These are phyloP conservation scores for Benthosema pterotum DNA, from an alignment of 2,797 vertebrate genomes.

Conservation along the genomic window DNA sequence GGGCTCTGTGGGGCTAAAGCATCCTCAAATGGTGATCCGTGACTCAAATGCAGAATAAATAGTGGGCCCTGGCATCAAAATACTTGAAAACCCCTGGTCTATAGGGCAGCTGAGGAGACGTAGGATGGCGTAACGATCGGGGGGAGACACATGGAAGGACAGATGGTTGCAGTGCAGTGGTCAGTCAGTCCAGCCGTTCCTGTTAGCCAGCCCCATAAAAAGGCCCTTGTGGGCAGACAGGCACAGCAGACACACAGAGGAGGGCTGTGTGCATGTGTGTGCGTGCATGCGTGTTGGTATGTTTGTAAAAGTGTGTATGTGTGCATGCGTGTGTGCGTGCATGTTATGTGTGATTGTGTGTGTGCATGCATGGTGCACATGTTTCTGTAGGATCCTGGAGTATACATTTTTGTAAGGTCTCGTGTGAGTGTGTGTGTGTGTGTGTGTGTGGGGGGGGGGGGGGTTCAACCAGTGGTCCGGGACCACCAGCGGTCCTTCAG, in stretches of 20 bases:
- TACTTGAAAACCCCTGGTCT: neutral
- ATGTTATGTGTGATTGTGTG: neutral
- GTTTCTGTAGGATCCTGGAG: constrained; percentile 32
- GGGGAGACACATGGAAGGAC: constrained; percentile 46
- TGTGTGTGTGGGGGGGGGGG: constrained; percentile 8
- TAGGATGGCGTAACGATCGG: constrained; percentile 67
- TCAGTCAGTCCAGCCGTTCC: constrained; percentile 58
- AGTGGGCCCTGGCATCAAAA: too few relatives aligned
- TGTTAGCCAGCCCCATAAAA: constrained; percentile 70
- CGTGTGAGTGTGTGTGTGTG: constrained; percentile 14
- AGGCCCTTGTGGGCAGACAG: constrained; percentile 64
- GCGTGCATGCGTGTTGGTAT: constrained; percentile 40
- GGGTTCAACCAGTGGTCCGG: too few relatives aligned
- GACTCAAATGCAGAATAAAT: too few relatives aligned
- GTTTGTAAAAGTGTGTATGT: constrained; percentile 16
- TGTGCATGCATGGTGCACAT: constrained; percentile 2
- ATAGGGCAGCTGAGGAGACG: constrained; percentile 43
- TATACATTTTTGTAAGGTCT: constrained; percentile 40
- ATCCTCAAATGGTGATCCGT: too few relatives aligned
- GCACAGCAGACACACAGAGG: constrained; percentile 38
- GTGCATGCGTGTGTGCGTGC: constrained; percentile 40
- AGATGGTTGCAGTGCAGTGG: constrained; percentile 53
- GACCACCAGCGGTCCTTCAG: too few relatives aligned
- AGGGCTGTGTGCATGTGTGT: constrained; percentile 7
- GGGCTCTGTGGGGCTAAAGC: too few relatives aligned